phyloP scores from a whole-genome alignment of 2,113 vertebrate genomes.

The Mastomys coucha region DNA sequence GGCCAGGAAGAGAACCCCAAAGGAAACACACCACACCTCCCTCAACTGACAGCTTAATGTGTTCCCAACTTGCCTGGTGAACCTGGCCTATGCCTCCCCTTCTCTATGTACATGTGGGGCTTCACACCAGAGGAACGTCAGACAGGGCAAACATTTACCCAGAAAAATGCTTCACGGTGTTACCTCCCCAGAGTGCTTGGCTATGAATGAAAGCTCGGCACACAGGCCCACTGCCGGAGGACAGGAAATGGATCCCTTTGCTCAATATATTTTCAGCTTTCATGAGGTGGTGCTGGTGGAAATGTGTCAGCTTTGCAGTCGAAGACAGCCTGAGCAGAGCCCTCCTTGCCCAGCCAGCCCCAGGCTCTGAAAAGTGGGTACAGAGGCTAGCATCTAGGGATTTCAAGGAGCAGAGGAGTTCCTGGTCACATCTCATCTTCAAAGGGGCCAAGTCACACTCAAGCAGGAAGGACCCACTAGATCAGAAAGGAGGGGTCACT shows the following conservation, averaged over 20 bases:
- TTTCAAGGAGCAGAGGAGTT: neutral
- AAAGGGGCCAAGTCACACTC: neutral
- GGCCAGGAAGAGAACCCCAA: neutral
- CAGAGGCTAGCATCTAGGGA: fast-evolving
- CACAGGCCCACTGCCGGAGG: neutral
- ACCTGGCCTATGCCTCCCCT: conserved; percentile 35
- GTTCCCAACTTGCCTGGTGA: conserved; percentile 40
- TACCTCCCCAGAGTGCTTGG: conserved; percentile 73
- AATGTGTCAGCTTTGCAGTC: conserved; percentile 78
- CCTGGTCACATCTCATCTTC: neutral
- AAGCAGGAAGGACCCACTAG: neutral
- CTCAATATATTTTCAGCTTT: conserved; percentile 74
- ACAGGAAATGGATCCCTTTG: conserved; percentile 69
- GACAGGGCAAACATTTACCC: conserved; percentile 78
- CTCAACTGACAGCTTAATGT: neutral
- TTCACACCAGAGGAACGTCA: conserved; percentile 78
- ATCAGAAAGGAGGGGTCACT: neutral
- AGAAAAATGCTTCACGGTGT: conserved; percentile 79
- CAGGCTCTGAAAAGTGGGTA: fast-evolving
- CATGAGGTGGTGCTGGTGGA: conserved; percentile 78
- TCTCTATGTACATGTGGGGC: conserved; percentile 63
- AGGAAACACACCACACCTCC: conserved; percentile 41
- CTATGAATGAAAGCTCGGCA: conserved; percentile 77
- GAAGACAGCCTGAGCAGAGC: conserved; percentile 69
- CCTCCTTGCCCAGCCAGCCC: neutral